phyloP scores from a whole-genome alignment of 2,888 invertebrate genomes.

The Vandiemenella viatica region DNA sequence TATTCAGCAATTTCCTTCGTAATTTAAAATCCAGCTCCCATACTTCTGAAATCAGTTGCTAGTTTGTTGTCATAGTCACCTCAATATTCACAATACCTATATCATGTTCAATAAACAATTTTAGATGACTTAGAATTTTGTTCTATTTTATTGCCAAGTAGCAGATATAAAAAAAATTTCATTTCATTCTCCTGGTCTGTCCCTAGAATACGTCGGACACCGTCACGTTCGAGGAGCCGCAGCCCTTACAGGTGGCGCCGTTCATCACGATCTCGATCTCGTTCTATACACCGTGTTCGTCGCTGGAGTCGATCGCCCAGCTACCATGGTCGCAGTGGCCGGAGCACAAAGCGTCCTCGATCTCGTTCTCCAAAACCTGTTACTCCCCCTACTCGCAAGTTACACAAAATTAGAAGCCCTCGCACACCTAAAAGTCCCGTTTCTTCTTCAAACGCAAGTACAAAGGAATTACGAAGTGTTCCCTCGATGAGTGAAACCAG shows the following conservation, averaged over 20 bases:
- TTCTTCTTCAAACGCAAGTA: constrained; percentile 8
- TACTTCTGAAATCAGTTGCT: no score
- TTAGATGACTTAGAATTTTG: no score
- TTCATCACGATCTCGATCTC: constrained; percentile 5
- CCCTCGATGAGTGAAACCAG: constrained; percentile 81
- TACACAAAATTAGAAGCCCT: constrained; percentile 7
- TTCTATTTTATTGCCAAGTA: no score
- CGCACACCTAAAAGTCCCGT: constrained; percentile 11
- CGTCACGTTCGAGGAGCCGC: constrained; percentile 39
- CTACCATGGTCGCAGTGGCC: constrained; percentile 6
- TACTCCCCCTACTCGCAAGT: constrained; percentile 16
- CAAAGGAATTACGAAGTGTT: constrained; percentile 10
- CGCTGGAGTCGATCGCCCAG: constrained; percentile 8
- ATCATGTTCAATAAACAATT: no score
- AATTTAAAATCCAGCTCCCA: no score
- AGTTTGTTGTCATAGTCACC: no score
- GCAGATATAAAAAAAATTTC: no score
- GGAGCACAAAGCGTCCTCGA: constrained; percentile 5
- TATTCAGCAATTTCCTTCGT: no score
- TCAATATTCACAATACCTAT: no score
- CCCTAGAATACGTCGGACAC: constrained; percentile 18
- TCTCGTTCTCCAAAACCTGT: constrained; percentile 17
- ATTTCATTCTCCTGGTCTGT: no score
- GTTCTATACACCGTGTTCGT: neutral
- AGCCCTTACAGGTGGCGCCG: constrained; percentile 26